These are phyloP conservation scores for Acridotheres tristis DNA, from an alignment of 2,797 vertebrate species.

Conservation along the genomic window DNA sequence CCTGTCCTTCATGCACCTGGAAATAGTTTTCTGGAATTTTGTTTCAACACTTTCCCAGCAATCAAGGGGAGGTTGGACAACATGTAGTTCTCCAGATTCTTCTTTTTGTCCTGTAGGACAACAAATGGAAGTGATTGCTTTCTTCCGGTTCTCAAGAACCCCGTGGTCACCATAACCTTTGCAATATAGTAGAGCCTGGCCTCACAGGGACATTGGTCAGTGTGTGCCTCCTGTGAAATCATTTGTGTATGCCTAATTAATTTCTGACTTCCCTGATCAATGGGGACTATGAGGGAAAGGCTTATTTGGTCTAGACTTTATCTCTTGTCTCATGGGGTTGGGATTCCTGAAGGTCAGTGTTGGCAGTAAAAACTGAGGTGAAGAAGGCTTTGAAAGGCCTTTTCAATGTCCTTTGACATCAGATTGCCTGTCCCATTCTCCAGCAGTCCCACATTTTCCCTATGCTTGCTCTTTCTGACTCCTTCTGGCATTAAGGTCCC, in stretches of 20 bases:
- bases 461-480: not conserved
- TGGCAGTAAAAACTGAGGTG: accelerated
- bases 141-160: not conserved
- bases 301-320: not conserved
- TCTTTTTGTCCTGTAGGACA: not conserved
- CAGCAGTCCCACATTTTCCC: not conserved
- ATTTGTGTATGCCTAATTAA: not conserved
- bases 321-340: not conserved
- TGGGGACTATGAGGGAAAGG: not conserved
- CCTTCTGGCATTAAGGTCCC: not conserved
- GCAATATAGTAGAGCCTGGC: not conserved
- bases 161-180: not conserved
- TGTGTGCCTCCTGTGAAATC: not conserved
- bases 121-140: not conserved
- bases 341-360: not conserved
- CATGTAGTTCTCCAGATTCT: not conserved
- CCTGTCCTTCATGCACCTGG: not conserved
- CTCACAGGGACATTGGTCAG: not conserved
- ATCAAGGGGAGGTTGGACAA: not conserved
- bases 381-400: not conserved
- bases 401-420: not conserved
- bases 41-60: not conserved
- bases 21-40: not conserved
- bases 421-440: not conserved
- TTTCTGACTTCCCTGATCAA: not conserved